phyloP scores from a whole-genome alignment of 2,888 invertebrate species.

The Chironomus riparius region DNA sequence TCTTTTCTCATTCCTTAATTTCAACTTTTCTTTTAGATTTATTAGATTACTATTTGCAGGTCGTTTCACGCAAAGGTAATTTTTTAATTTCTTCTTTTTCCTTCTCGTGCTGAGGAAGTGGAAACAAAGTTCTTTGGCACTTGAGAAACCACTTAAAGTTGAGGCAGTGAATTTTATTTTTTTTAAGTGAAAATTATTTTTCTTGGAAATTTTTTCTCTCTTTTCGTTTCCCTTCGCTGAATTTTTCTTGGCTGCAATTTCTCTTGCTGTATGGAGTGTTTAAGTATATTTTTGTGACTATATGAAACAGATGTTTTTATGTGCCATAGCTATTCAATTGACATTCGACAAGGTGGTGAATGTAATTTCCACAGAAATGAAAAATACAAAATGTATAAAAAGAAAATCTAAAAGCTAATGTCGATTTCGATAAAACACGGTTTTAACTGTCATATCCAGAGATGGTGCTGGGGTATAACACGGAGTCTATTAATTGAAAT shows the following conservation, averaged over 20 bases:
- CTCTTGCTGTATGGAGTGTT: not conserved
- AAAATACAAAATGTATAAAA: too few species aligned
- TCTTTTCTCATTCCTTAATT: not conserved
- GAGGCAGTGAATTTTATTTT: too few species aligned
- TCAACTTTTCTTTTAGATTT: not conserved
- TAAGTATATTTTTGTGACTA: not conserved
- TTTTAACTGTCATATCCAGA: too few species aligned
- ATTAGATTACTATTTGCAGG: constrained; percentile 10
- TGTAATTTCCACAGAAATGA: not conserved
- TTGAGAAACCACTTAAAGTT: too few species aligned
- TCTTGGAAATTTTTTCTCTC: not conserved
- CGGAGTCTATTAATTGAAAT: too few species aligned
- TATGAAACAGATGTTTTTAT: constrained; percentile 1
- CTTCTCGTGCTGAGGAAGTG: too few species aligned
- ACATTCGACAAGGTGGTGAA: not conserved
- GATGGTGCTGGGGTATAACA: too few species aligned
- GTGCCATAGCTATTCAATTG: not conserved
- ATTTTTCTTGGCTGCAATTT: not conserved
- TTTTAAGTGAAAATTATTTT: not conserved
- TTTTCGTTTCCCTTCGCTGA: not conserved
- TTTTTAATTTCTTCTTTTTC: not conserved
- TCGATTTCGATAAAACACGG: not conserved
- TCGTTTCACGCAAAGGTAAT: constrained; percentile 4
- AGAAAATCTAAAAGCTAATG: not conserved
- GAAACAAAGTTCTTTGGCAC: too few species aligned